Conservation (phyloP, 1,140 invertebrate species). For the Nylanderia fulva region DNA sequence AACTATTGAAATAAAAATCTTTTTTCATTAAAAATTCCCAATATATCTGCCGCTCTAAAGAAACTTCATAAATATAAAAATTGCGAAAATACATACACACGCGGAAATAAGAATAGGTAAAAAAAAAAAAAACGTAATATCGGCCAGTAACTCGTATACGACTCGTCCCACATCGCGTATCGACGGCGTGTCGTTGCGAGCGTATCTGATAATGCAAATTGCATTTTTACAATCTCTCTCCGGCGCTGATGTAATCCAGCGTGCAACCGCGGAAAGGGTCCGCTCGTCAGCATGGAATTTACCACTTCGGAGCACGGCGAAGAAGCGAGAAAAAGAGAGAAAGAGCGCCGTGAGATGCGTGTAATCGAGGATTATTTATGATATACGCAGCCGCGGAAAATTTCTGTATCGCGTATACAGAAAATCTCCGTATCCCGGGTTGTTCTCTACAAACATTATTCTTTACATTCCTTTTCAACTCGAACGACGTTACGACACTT, state of each 20-base stretch:
- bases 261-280: slow-evolving; percentile 58
- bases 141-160: slow-evolving; percentile 28
- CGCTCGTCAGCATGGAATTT: slow-evolving; percentile 60
- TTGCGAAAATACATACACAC: neutral
- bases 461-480: slow-evolving; percentile 5
- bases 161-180: slow-evolving; percentile 20
- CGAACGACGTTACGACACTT: slow-evolving; percentile 10
- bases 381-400: slow-evolving; percentile 22
- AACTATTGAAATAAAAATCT: neutral
- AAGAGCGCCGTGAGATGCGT: slow-evolving; percentile 45
- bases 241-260: slow-evolving; percentile 49
- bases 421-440: slow-evolving; percentile 26
- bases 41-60: neutral
- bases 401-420: slow-evolving; percentile 31
- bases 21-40: neutral
- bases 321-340: neutral
- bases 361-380: slow-evolving; percentile 61
- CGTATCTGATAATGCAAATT: slow-evolving; percentile 57
- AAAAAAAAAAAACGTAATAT: neutral
- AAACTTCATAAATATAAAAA: slow-evolving; percentile 6
- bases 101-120: slow-evolving; percentile 7
- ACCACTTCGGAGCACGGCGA: slow-evolving; percentile 18
- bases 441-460: slow-evolving; percentile 38
- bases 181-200: slow-evolving; percentile 23
- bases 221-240: slow-evolving; percentile 54